A percentile compares a stretch with the other conserved stretches of the same genome.
Evolutionary conservation across 2,888 invertebrate species (phyloP).

Genomic region (Hydroisotoma schaefferi): DNA sequence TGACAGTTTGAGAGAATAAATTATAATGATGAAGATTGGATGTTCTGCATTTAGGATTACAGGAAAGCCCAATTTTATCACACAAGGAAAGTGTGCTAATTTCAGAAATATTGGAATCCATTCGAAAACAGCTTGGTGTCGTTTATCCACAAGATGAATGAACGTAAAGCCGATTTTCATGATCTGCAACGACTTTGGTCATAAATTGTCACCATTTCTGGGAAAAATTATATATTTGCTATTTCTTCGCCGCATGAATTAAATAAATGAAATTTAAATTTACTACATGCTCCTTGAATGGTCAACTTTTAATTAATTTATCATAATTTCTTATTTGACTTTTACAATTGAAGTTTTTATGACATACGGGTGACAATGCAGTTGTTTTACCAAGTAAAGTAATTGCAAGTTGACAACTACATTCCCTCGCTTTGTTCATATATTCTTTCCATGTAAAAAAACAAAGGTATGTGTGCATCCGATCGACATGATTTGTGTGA

Average conservation of each 20-base stretch:
- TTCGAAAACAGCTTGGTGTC: slow-evolving; percentile 67
- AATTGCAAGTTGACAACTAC: slow-evolving; percentile 3
- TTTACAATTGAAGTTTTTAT: background rate
- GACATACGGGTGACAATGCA: slow-evolving; percentile 2
- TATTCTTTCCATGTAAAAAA: slow-evolving; percentile 12
- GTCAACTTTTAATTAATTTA: background rate
- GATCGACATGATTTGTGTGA: slow-evolving; percentile 17
- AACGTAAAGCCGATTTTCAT: no score
- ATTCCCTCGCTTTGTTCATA: slow-evolving; percentile 2
- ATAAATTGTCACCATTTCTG: no score
- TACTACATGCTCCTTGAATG: no score
- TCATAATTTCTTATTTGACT: slow-evolving; percentile 2
- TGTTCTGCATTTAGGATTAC: slow-evolving; percentile 56
- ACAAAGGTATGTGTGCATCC: slow-evolving; percentile 13
- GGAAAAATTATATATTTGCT: no score
- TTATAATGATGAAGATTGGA: background rate
- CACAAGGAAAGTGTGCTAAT: slow-evolving; percentile 66
- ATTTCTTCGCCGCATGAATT: no score
- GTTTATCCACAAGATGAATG: slow-evolving; percentile 57
- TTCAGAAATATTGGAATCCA: slow-evolving; percentile 68
- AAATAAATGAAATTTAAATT: no score
- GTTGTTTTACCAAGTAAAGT: slow-evolving; percentile 1
- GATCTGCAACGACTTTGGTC: no score
- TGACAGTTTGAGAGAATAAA: background rate
- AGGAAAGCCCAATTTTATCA: slow-evolving; percentile 66